Evolutionary conservation across 2,113 vertebrate genomes (phyloP), one percentile per base, ranked within the genome.

Genomic region (Burhinus oedicnemus): DNA sequence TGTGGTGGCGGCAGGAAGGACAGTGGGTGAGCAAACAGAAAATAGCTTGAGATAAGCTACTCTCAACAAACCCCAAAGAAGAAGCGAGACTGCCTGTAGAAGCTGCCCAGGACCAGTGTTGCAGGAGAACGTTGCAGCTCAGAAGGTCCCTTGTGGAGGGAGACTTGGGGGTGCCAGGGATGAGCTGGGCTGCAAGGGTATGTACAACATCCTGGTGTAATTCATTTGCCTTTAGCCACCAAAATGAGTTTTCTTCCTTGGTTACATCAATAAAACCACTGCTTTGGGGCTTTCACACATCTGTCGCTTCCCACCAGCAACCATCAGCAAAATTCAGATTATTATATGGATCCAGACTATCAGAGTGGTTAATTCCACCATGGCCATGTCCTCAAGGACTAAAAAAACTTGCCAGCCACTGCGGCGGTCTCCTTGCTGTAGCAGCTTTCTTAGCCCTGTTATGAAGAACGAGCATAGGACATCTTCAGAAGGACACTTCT

Each of bases 1-100:
- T 0, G 5, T 4, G 8, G 12, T 1, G 6, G 5, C 4, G 3
- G 15, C 2, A 4, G 25, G 55, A 29, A 64, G 62, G 45, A 40
- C 15, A 16, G 32, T 5, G 34, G 29, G 42, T 2, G 4, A 88
- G 20, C 36, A 22, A 44, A 45, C 2, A 16, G 47, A 51, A 64
- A 69, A n/a, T 3, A 60, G 30, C 44, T 92, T 1, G 1, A 65
- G 36, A 45, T 25, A 29, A 81, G 30, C n/a, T 29, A 2, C n/a
- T 34, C 62, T 75, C 9, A 3, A 9, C 27, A 60, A 70, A 29
- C 6, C 21, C 34, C 2, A 8, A n/a, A 58, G 36, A 42, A 81
- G 42, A 40, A 34, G 45, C 0, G 3, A 34, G n/a, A 30, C 40
- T 3, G 3, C 55, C n/a, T 0, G 4, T 18, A 36, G 62, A 32